These are phyloP conservation scores for Zaprionus nigranus DNA, from an alignment of 1,140 invertebrate species.

Conservation along the genomic window DNA sequence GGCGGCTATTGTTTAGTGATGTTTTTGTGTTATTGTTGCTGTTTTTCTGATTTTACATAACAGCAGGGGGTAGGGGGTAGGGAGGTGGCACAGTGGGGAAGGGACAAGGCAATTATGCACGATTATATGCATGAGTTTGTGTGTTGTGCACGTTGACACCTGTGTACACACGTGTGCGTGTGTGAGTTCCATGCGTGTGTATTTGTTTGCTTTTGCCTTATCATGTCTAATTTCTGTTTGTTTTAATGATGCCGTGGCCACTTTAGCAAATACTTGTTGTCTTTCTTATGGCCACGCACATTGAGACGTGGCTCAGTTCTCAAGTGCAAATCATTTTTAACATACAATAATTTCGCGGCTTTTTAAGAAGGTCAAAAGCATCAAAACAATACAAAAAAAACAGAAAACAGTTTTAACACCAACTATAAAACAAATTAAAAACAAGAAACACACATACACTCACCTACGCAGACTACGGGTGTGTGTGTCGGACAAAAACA, in stretches of 20 bases:
- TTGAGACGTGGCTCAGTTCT: slow-evolving; percentile 34
- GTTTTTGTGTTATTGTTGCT: slow-evolving; percentile 31
- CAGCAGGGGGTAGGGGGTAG: slow-evolving; percentile 5
- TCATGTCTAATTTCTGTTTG: slow-evolving; percentile 27
- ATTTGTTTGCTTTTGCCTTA: slow-evolving; percentile 2
- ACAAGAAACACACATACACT: background rate
- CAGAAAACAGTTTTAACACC: slow-evolving; percentile 24
- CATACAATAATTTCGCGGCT: slow-evolving; percentile 43
- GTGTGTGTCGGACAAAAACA: slow-evolving; percentile 1
- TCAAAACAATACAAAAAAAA: slow-evolving; percentile 13
- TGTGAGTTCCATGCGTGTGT: background rate
- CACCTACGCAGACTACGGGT: background rate
- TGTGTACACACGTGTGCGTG: slow-evolving; percentile 6
- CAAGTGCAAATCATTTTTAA: slow-evolving; percentile 55
- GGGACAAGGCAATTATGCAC: slow-evolving; percentile 17
- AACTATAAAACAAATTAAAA: slow-evolving; percentile 29
- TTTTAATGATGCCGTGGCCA: slow-evolving; percentile 33
- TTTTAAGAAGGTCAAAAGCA: slow-evolving; percentile 54
- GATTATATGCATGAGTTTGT: background rate
- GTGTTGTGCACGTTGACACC: slow-evolving; percentile 1
- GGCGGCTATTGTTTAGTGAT: slow-evolving; percentile 37
- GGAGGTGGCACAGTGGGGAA: background rate
- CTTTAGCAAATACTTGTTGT: slow-evolving; percentile 39
- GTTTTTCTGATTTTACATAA: slow-evolving; percentile 42
- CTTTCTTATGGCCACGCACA: slow-evolving; percentile 4